Evolutionary conservation across 2,113 vertebrate species (phyloP), one percentile per base, ranked within the genome.

Genomic region (Channa maculata): DNA sequence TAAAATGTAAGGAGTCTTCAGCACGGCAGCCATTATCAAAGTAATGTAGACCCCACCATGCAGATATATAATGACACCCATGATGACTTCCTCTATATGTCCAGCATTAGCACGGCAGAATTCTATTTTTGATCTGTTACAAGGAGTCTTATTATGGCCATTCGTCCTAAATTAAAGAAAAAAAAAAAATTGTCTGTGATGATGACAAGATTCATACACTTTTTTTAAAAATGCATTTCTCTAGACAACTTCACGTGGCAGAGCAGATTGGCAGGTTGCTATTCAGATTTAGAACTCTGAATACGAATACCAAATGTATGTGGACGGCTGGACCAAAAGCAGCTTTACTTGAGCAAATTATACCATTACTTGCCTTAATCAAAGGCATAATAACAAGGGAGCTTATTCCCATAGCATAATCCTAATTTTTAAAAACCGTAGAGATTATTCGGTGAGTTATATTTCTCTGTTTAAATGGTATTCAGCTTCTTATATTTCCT

Each of bases 11-110:
- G 12, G 12, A 53, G 37, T 12, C 45, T 24, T 50, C 15, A 3
- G 44, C 34, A 0, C 45, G 53, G 15, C 51, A 6, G 60, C 60
- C 46, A 49, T 81, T 64, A 39, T 62, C 38, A 76, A 41, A 52
- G 64, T 63, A 77, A 65, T 2, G 43, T 15, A 43, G 58, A 69
- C 2, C 8, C 34, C 38, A 65, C 34, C 33, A 44, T 44, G 57
- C 34, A 78, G 75, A 79, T 44, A 43, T 44, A 55, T 37, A 55
- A 0, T 55, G 70, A 77, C 49, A 73, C 50, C 0, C 38, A 38
- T 38, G 54, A 13, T 59, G 49, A 51, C 58, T 34, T 57, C 38
- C 24, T 59, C 14, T 15, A 34, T 51, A 24, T 48, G 37, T 9
- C 38, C 51, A 24, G 57, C 57, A 75, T 71, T 51, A 75, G 24